These are phyloP conservation scores for Campylorhamphus procurvoides DNA, from an alignment of 2,113 vertebrate genomes.

Conservation along the genomic window DNA sequence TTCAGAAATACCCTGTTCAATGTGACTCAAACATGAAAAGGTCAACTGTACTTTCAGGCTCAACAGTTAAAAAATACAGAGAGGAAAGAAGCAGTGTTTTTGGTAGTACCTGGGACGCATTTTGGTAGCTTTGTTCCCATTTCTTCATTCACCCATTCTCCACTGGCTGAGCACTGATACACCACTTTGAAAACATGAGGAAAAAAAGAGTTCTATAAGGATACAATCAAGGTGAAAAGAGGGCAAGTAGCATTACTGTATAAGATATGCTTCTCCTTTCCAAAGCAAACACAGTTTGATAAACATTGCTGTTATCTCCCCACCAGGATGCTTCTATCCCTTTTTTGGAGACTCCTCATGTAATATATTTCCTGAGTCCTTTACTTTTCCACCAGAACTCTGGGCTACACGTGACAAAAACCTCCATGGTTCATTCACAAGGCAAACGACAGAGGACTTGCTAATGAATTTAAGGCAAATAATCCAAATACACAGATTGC, in stretches of 20 bases:
- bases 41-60: not conserved
- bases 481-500: not conserved
- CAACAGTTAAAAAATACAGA: not conserved
- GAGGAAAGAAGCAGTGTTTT: not conserved
- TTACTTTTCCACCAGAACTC: not conserved
- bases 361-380: not conserved
- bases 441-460: not conserved
- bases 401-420: not conserved
- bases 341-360: not conserved
- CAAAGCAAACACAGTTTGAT: not conserved
- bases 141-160: constrained; percentile 71
- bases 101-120: constrained; percentile 76
- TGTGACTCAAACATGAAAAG: not conserved
- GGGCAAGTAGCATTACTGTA: not conserved
- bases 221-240: not conserved
- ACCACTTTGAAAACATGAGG: constrained; percentile 41
- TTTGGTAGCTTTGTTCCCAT: constrained; percentile 65
- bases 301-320: not conserved
- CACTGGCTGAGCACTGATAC: constrained; percentile 68
- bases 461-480: not conserved
- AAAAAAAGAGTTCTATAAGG: not conserved
- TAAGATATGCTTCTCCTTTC: not conserved
- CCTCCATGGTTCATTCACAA: not conserved
- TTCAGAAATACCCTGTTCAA: not conserved
- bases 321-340: not conserved